These are phyloP conservation scores for Acronicta leporina DNA, from an alignment of 2,888 invertebrate species.

Conservation along the genomic window DNA sequence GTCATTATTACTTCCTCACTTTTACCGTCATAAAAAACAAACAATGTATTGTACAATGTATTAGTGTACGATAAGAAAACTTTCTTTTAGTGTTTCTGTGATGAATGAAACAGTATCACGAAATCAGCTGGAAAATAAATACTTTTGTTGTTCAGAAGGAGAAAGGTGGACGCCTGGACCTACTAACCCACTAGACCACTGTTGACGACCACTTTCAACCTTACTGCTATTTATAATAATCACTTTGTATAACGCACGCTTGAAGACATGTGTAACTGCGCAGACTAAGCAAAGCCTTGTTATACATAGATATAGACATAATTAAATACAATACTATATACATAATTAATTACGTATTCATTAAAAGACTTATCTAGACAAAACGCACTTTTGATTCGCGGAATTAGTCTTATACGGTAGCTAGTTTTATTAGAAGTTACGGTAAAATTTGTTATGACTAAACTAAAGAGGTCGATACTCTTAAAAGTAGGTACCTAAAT, in stretches of 20 bases:
- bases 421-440: not conserved
- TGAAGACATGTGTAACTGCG: slow-evolving; percentile 22
- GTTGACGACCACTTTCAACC: slow-evolving; percentile 76
- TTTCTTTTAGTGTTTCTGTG: slow-evolving; percentile 58
- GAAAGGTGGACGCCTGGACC: slow-evolving; percentile 81
- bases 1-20: slow-evolving; percentile 47
- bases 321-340: no score
- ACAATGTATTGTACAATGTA: slow-evolving; percentile 46
- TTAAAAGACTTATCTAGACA: no score
- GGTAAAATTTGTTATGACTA: not conserved
- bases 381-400: not conserved
- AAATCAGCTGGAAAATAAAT: slow-evolving; percentile 65
- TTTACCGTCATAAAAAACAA: slow-evolving; percentile 50
- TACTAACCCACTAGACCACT: slow-evolving; percentile 83
- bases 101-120: slow-evolving; percentile 67
- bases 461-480: not conserved
- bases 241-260: slow-evolving; percentile 30
- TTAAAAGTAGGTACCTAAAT: not conserved
- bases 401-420: not conserved
- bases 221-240: slow-evolving; percentile 68
- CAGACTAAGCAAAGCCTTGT: slow-evolving; percentile 5
- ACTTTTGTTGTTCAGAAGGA: slow-evolving; percentile 61
- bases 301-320: not conserved
- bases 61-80: slow-evolving; percentile 48
- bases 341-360: no score